Conservation (phyloP, 2,113 vertebrate genomes). For the Percopsis transmontana region DNA sequence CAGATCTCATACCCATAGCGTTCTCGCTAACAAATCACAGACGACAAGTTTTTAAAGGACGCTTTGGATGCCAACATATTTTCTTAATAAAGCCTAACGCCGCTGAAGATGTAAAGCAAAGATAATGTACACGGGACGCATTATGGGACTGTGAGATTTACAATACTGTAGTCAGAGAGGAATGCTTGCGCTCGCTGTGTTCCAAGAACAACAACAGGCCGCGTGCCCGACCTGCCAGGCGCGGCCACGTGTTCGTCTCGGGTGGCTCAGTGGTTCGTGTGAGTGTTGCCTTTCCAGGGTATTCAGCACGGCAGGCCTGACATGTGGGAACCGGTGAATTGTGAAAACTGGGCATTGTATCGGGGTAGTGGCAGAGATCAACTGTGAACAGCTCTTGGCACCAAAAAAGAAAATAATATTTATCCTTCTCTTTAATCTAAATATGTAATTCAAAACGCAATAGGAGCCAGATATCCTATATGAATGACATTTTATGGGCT, state of each 20-base stretch:
- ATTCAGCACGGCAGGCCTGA: slow-evolving; percentile 3
- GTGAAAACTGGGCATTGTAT: slow-evolving; percentile 34
- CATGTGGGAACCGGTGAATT: slow-evolving; percentile 8
- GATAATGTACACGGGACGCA: slow-evolving; percentile 49
- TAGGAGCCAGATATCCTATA: neutral
- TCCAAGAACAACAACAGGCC: slow-evolving; percentile 46
- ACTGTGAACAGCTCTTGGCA: slow-evolving; percentile 37
- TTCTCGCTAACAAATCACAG: slow-evolving; percentile 49
- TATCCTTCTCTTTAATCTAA: slow-evolving; percentile 12
- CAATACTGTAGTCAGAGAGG: slow-evolving; percentile 34
- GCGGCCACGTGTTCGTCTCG: slow-evolving; percentile 7
- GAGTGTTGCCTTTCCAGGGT: slow-evolving; percentile 18
- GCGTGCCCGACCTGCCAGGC: neutral
- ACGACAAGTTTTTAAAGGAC: slow-evolving; percentile 22
- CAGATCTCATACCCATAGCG: slow-evolving; percentile 21
- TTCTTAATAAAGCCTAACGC: slow-evolving; percentile 41
- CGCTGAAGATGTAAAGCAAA: slow-evolving; percentile 42
- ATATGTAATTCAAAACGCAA: neutral
- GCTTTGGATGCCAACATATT: slow-evolving; percentile 52
- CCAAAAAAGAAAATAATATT: slow-evolving; percentile 18
- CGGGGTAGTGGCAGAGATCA: slow-evolving; percentile 30
- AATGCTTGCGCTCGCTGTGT: slow-evolving; percentile 23
- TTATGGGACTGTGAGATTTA: slow-evolving; percentile 32
- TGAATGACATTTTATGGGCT: neutral
- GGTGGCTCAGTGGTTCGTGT: slow-evolving; percentile 23